A percentile compares a stretch with the other conserved stretches of the same genome.
phyloP scores from a whole-genome alignment of 2,888 invertebrate genomes.

The Nomada ruficornis region DNA sequence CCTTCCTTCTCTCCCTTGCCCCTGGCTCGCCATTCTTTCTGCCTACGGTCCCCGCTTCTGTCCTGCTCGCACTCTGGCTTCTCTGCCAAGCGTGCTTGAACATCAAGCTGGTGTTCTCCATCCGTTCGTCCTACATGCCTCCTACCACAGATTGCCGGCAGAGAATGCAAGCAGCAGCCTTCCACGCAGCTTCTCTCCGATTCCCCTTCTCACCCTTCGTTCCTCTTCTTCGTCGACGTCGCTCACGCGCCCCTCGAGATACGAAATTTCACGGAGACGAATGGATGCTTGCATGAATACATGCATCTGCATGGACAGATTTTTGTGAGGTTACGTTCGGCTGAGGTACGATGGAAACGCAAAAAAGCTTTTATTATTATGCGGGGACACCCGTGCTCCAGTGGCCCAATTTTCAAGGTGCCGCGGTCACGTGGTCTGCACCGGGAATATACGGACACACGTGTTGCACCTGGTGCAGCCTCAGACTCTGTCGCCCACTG shows the following conservation, averaged over 20 bases:
- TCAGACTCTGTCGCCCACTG: neutral
- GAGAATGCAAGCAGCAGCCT: constrained; percentile 79
- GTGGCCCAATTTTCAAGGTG: constrained; percentile 61
- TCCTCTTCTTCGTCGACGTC: constrained; percentile 20
- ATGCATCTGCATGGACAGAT: neutral
- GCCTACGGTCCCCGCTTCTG: neutral
- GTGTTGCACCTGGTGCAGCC: constrained; percentile 22
- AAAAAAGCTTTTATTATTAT: constrained; percentile 34
- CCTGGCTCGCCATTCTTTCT: constrained; percentile 46
- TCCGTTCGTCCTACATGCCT: constrained; percentile 83
- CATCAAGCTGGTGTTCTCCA: constrained; percentile 76
- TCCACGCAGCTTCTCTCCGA: constrained; percentile 57
- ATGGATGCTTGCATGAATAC: no score
- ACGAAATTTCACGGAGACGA: constrained; percentile 31
- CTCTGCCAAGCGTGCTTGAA: constrained; percentile 61
- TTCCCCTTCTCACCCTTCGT: constrained; percentile 48
- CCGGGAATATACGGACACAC: constrained; percentile 36
- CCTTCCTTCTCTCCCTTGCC: constrained; percentile 44
- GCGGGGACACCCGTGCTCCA: constrained; percentile 45
- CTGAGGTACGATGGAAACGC: constrained; percentile 14
- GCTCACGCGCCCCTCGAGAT: constrained; percentile 50
- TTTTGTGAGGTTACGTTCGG: neutral
- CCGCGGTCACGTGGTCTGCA: constrained; percentile 43
- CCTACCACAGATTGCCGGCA: constrained; percentile 80
- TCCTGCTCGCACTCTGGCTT: constrained; percentile 48